Evolutionary conservation across 1,140 invertebrate genomes (phyloP).

Genomic region (Polypedilum pembai): DNA sequence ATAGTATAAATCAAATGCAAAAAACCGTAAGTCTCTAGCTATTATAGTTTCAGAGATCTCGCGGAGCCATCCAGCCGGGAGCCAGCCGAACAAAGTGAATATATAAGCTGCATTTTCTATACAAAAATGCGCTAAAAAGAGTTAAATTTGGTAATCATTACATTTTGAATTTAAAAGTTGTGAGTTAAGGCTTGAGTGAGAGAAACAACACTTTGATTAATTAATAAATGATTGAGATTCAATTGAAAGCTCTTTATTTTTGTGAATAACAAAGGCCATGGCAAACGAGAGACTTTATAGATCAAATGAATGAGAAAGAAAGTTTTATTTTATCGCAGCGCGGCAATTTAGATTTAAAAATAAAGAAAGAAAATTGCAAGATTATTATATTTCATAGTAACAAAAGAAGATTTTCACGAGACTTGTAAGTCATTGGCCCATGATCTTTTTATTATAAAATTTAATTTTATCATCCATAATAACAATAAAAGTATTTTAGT

Average conservation of each 20-base stretch:
- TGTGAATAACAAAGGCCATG: not conserved
- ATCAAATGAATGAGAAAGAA: not conserved
- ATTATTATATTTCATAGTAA: not conserved
- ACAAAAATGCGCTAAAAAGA: too few species aligned
- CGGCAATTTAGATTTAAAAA: not conserved
- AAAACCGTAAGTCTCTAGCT: too few species aligned
- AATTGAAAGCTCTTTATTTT: not conserved
- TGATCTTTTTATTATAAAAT: not conserved
- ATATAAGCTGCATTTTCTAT: too few species aligned
- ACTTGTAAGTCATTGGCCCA: not conserved
- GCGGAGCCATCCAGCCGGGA: too few species aligned
- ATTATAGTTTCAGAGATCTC: too few species aligned
- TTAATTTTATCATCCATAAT: too few species aligned
- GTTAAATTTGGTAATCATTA: too few species aligned
- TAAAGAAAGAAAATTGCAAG: not conserved
- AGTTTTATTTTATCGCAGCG: not conserved
- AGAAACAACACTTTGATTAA: conserved; percentile 3
- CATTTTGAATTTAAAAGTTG: too few species aligned
- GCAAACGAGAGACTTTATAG: not conserved
- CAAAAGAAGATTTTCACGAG: not conserved
- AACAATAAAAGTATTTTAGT: too few species aligned
- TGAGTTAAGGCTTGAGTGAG: not conserved
- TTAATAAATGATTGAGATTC: not conserved
- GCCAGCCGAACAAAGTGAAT: too few species aligned
- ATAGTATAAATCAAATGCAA: too few species aligned